Base-by-base conservation (phyloP, 2,113 vertebrate species). In the Procavia capensis region DNA sequence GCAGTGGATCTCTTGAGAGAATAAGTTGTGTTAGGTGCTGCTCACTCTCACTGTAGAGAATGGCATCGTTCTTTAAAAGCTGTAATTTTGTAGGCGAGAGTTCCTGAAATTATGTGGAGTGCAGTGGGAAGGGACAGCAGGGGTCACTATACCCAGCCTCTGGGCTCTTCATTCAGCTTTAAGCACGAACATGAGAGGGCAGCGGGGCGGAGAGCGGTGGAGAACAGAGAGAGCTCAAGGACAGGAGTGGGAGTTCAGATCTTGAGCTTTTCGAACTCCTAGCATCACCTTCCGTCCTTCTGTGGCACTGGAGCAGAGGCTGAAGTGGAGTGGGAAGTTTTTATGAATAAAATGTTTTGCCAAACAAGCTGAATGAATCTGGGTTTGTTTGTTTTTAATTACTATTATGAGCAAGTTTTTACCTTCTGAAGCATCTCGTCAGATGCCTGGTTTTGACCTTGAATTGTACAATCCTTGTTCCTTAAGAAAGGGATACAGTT, bases 281-380 rank as follows among this genome's bases (percentile, higher is more conserved):
- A 80, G 57, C 87, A 17, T 36, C 13, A 3, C 61, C 89, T 90
- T 88, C 82, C 85, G 88, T 91, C 63, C 92, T 85, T 88, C 14
- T 2, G 89, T 94, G 78, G 85, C 86, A 72, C 88, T 84, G 85
- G 76, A 92, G 50, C 85, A 92, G 85, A 81, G 59, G 75, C 61
- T 81, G 64, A 50, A 75, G 41, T 80, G 81, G 54, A 88, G 54
- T 63, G 24, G 76, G 41, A 93, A 41, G 84, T 74, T 93, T 72
- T 72, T 92, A 41, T 93, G 94, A 97, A 94, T 97, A 96, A 93
- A 97, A 54, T 70, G 75, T 84, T 96, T 91, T 95, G 88, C 82
- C 83, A 86, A 87, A 91, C 82, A 89, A 66, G 93, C 57, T 11
- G 68, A 97, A 92, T 68, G 90, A 90, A 76, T 93, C 72, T 20